Evolutionary conservation across 2,113 vertebrate genomes (phyloP), one percentile per base, ranked within the genome.

Genomic region (Polypterus senegalus): DNA sequence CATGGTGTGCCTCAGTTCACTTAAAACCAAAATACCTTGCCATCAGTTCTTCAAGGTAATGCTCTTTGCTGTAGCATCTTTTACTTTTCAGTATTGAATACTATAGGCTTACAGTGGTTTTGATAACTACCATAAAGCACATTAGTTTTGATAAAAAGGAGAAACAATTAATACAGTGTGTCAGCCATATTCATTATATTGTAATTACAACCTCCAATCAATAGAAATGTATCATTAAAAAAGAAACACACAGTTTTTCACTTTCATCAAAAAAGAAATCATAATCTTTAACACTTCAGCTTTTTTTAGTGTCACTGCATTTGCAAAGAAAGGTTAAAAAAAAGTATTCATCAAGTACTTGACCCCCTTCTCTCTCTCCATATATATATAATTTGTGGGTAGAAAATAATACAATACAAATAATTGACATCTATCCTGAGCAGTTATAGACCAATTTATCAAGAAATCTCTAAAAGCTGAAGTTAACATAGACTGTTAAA

Each of bases 341-440:
- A 49, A 58, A 27, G 27, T 49, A 59, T 52, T 52, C 43, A 11
- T 54, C 3, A 47, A 62, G 57, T 49, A 48, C 9, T 63, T 63
- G 47, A 57, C 54, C 49, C 61, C 49, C 57, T 54, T 44, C 49
- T 52, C 52, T 61, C 49, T 61, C 51, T 67, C 67, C 49, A 69
- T 27, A 27, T 27, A 27, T 27, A 27, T 27, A 27, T 27, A 43
- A 70, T 68, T 67, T 68, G 55, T 73, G 67, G 61, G 67, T 66
- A 68, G 61, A 52, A 66, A 49, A 57, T 46, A 48, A 48, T 9
- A 57, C 45, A 57, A 66, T 54, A 56, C 54, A 64, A 67, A 65
- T 68, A 52, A 71, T 63, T 77, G 66, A 75, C 67, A 73, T 76
- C 76, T 75, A 82, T 81, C 85, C 82, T 86, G 83, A 87, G 82